Evolutionary conservation across 2,113 vertebrate species (phyloP).

Genomic region (Coturnix japonica): DNA sequence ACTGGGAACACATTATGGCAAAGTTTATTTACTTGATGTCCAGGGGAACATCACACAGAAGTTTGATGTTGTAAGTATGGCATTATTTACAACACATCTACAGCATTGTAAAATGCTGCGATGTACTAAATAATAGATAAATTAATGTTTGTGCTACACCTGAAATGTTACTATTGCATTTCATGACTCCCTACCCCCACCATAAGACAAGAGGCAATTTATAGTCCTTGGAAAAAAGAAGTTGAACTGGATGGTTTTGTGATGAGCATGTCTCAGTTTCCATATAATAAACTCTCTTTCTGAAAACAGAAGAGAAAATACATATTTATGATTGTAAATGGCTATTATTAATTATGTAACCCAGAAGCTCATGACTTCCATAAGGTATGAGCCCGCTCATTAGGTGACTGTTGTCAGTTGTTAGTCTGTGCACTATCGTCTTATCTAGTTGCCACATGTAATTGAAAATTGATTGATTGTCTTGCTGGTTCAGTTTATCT

Average conservation of each 20-base stretch:
- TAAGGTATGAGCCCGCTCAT: slow-evolving; percentile 15
- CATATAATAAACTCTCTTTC: not conserved
- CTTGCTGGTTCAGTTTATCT: slow-evolving; percentile 65
- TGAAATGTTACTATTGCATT: not conserved
- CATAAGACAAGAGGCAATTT: not conserved
- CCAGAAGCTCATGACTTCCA: not conserved
- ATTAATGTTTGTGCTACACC: not conserved
- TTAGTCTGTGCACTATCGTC: slow-evolving; percentile 27
- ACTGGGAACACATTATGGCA: slow-evolving; percentile 96
- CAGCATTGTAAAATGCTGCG: accelerated
- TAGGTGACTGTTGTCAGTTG: slow-evolving; percentile 34
- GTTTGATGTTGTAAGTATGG: slow-evolving; percentile 95
- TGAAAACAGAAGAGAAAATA: not conserved
- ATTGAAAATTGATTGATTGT: slow-evolving; percentile 68
- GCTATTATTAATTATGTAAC: slow-evolving; percentile 22
- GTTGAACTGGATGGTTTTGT: not conserved
- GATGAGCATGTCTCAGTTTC: not conserved
- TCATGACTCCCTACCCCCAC: not conserved
- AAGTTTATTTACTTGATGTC: slow-evolving; percentile 95
- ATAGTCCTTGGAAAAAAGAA: not conserved
- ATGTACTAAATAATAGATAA: not conserved
- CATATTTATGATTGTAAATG: slow-evolving; percentile 25
- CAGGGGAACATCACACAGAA: slow-evolving; percentile 97
- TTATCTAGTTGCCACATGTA: slow-evolving; percentile 61
- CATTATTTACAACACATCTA: not conserved